Evolutionary conservation across 2,113 vertebrate species (phyloP).

Genomic region (Tautogolabrus adspersus): DNA sequence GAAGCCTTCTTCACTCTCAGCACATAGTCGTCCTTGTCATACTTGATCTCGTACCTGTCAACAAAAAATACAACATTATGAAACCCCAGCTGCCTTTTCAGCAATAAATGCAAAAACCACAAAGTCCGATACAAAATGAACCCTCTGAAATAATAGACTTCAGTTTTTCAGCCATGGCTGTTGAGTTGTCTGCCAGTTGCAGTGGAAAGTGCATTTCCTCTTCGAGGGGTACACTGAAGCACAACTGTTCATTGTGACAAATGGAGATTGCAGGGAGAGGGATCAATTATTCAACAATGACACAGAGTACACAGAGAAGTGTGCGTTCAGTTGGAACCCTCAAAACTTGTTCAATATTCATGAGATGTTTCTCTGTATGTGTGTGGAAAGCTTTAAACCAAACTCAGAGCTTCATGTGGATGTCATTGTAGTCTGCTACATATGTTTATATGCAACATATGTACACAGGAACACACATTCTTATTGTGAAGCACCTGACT

Average conservation of each 20-base stretch:
- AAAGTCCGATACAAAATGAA: slow-evolving; percentile 24
- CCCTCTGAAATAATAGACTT: background rate
- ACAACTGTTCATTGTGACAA: slow-evolving; percentile 59
- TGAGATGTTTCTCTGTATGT: slow-evolving; percentile 47
- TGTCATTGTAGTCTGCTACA: background rate
- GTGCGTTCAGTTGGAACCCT: slow-evolving; percentile 68
- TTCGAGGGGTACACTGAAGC: slow-evolving; percentile 25
- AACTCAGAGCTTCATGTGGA: slow-evolving; percentile 5
- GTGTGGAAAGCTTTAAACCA: slow-evolving; percentile 17
- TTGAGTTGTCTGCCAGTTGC: slow-evolving; percentile 11
- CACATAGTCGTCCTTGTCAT: slow-evolving; percentile 96
- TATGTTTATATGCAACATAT: background rate
- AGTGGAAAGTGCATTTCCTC: slow-evolving; percentile 21
- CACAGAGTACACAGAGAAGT: slow-evolving; percentile 61
- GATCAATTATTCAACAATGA: slow-evolving; percentile 84
- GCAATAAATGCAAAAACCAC: slow-evolving; percentile 6
- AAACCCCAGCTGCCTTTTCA: slow-evolving; percentile 4
- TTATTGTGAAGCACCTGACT: slow-evolving; percentile 6
- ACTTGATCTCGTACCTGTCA: slow-evolving; percentile 94
- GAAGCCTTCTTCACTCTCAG: slow-evolving; percentile 93
- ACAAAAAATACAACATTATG: slow-evolving; percentile 39
- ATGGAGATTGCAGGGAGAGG: slow-evolving; percentile 53
- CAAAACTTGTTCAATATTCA: slow-evolving; percentile 77
- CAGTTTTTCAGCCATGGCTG: background rate
- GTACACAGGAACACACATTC: background rate